phyloP scores from a whole-genome alignment of 23 tunicate genomes.

The Trididemnum clinides region DNA sequence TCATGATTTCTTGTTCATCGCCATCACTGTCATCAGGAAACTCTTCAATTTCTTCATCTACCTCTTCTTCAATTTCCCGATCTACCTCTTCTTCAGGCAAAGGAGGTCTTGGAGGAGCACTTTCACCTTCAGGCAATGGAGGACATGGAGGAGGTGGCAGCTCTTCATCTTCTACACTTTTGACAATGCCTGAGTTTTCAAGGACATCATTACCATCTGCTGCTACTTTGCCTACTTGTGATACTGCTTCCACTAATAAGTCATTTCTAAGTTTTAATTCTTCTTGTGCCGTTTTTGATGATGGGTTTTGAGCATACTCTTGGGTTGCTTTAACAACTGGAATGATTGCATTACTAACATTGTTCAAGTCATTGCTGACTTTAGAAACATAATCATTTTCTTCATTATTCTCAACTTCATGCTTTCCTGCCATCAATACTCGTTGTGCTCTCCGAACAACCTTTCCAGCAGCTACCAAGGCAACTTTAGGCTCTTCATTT shows the following conservation, averaged over 20 bases:
- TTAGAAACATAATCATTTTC: slow-evolving; percentile 66
- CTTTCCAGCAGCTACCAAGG: slow-evolving; percentile 77
- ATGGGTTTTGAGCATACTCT: slow-evolving; percentile 51
- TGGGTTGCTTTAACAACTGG: slow-evolving; percentile 60
- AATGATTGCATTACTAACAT: slow-evolving; percentile 13
- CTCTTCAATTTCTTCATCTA: slow-evolving; percentile 92
- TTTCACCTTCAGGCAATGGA: neutral
- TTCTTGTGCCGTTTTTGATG: slow-evolving; percentile 24
- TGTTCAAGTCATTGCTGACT: slow-evolving; percentile 29
- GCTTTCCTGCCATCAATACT: slow-evolving; percentile 87
- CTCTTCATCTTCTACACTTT: slow-evolving; percentile 40
- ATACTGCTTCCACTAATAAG: slow-evolving; percentile 67
- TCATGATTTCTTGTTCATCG: slow-evolving; percentile 74
- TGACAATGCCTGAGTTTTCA: slow-evolving; percentile 21
- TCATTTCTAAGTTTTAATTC: slow-evolving; percentile 56
- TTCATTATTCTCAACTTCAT: slow-evolving; percentile 93
- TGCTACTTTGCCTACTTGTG: slow-evolving; percentile 57
- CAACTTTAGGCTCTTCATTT: slow-evolving; percentile 41
- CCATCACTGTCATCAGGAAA: slow-evolving; percentile 77
- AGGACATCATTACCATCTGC: slow-evolving; percentile 50
- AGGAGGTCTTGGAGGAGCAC: slow-evolving; percentile 82
- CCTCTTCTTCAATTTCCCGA: slow-evolving; percentile 74
- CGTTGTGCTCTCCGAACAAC: slow-evolving; percentile 91
- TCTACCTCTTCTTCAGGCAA: slow-evolving; percentile 55
- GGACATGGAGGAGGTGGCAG: slow-evolving; percentile 66